phyloP scores from a whole-genome alignment of 2,888 invertebrate species.

The Lasioglossum zephyrum region DNA sequence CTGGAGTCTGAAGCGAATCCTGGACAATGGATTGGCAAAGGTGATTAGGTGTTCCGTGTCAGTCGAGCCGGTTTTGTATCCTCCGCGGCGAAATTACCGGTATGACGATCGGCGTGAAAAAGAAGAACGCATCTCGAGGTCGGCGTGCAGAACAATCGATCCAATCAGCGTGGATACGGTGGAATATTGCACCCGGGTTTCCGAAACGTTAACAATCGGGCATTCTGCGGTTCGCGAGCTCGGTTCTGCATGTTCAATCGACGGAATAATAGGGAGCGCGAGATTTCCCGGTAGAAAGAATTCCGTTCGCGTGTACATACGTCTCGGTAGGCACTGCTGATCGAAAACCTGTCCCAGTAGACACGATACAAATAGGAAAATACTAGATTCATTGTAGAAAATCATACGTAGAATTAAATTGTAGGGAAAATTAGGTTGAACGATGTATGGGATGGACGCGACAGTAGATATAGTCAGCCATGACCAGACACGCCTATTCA shows the following conservation, averaged over 20 bases:
- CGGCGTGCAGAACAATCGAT: conserved; percentile 53
- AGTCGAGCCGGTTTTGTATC: not conserved
- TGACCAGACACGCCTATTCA: not conserved
- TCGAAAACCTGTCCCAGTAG: not conserved
- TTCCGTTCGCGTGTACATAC: conserved; percentile 2
- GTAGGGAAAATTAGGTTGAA: not conserved
- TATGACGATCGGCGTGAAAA: conserved; percentile 18
- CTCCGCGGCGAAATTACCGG: conserved; percentile 25
- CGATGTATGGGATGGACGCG: not conserved
- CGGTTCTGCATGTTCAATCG: conserved; percentile 55
- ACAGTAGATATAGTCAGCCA: not conserved
- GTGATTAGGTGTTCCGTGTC: not conserved
- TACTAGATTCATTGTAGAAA: not conserved
- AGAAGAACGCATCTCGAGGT: conserved; percentile 20
- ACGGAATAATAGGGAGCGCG: conserved; percentile 48
- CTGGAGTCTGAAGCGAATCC: not conserved
- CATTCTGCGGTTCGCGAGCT: conserved; percentile 36
- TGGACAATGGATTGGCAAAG: not conserved
- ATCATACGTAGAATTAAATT: not conserved
- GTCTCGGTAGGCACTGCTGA: not conserved
- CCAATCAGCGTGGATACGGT: conserved; percentile 48
- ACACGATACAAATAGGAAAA: not conserved
- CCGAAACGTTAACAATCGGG: conserved; percentile 52
- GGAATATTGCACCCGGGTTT: conserved; percentile 38
- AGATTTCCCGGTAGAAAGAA: conserved; percentile 35